Evolutionary conservation across 2,113 vertebrate genomes (phyloP), one percentile per base, ranked within the genome.

Genomic region (Cryptoleucopteryx plumbea): DNA sequence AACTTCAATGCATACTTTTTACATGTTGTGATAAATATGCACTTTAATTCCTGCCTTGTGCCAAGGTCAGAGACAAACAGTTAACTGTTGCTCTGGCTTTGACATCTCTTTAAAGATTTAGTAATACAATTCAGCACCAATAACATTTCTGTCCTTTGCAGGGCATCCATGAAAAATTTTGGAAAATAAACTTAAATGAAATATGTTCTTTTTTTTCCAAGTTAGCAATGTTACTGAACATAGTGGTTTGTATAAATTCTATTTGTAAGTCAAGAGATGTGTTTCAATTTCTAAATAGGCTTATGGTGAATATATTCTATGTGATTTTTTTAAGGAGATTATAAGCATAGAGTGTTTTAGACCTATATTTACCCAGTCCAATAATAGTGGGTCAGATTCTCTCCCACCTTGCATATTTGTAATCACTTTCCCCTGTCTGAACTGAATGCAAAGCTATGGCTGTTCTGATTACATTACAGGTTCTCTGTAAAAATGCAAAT

Each of bases 21-120:
- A 61, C 63, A 90, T 82, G 71, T 77, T 79, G 87, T 94, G 95
- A 96, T 94, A 96, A 96, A 98, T 82, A 61, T 6, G 50, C 53
- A n/a, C 74, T 96, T 96, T 92, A 92, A 96, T 81, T 94, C 63
- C 65, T 91, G 36, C 38, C 70, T 92, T 78, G 43, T 97, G 92
- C 66, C 96, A 96, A 96, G 68, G 70, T 72, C 80, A 92, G 93
- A 95, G 81, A 88, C 84, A 96, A 65, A 48, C 38, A 92, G 62
- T 95, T 96, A 92, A 93, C 43, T 75, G 19, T 90, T 95, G 32
- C 52, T 92, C 14, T 91, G 52, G 29, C 21, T 93, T 73, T 81
- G 22, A 72, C 85, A 65, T 34, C 22, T 82, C 47, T 79, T 93
- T 73, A 93, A 80, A 70, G 45, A 72, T 15, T 94, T 59, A 43